These are phyloP conservation scores for Timema podura DNA, from an alignment of 2,888 invertebrate genomes.

Conservation along the genomic window DNA sequence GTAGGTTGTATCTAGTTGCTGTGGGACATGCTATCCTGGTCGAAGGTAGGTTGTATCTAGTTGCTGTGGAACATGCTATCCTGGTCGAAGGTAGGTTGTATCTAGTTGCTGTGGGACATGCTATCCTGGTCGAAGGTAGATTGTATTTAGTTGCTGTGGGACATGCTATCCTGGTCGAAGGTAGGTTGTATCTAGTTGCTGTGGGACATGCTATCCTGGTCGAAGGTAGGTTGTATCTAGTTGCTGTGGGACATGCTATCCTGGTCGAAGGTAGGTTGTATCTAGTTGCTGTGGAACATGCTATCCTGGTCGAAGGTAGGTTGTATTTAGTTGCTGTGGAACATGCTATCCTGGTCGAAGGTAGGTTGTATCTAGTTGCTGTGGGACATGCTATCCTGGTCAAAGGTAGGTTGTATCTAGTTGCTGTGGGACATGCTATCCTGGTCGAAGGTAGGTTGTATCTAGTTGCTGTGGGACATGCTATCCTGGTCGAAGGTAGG, in stretches of 20 bases:
- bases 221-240: slow-evolving; percentile 57
- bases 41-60: slow-evolving; percentile 57
- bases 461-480: no score
- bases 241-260: slow-evolving; percentile 91
- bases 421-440: slow-evolving; percentile 91
- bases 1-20: no score
- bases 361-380: no score
- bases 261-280: slow-evolving; percentile 71
- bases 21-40: slow-evolving; percentile 93
- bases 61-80: slow-evolving; percentile 91
- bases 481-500: slow-evolving; percentile 79
- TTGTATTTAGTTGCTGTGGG: no score
- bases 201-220: slow-evolving; percentile 93
- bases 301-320: slow-evolving; percentile 79
- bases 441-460: slow-evolving; percentile 71
- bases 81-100: slow-evolving; percentile 71
- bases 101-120: no score
- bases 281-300: no score
- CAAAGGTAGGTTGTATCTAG: slow-evolving; percentile 57
- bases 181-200: no score
- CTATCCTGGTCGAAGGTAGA: slow-evolving; percentile 79
- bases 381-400: slow-evolving; percentile 93
- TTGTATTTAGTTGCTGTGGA: no score
- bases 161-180: slow-evolving; percentile 90
- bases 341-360: slow-evolving; percentile 90